Evolutionary conservation across 2,113 vertebrate genomes (phyloP).

Genomic region (Willisornis vidua): DNA sequence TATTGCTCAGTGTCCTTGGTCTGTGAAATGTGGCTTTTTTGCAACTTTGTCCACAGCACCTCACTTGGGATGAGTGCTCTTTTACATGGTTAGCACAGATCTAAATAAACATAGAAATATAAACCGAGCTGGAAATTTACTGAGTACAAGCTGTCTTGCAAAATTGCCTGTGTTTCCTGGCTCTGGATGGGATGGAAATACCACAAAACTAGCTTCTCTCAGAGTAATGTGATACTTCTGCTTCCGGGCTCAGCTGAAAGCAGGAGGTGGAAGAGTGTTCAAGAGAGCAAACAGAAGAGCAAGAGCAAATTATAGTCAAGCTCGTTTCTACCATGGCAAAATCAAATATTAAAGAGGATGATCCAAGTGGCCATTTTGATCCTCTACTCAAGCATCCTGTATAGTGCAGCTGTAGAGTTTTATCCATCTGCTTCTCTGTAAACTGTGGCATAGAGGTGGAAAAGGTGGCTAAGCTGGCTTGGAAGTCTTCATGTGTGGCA

Average conservation of each 20-base stretch:
- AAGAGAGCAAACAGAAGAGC: background rate
- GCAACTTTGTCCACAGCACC: background rate
- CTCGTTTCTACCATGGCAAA: background rate
- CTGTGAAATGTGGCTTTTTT: background rate
- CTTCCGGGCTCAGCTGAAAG: slow-evolving; percentile 24
- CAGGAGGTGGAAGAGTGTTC: background rate
- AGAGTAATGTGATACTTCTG: slow-evolving; percentile 46
- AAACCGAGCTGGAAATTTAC: slow-evolving; percentile 63
- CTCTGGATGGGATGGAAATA: slow-evolving; percentile 56
- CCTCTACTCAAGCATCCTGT: background rate
- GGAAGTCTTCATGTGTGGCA: background rate
- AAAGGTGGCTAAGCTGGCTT: background rate
- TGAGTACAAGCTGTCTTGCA: slow-evolving; percentile 58
- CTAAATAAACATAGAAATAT: slow-evolving; percentile 51
- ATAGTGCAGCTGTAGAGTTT: background rate
- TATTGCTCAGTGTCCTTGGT: background rate
- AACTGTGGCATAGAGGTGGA: background rate
- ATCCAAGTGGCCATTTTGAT: background rate
- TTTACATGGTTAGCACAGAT: slow-evolving; percentile 8
- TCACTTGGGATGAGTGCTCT: slow-evolving; percentile 8
- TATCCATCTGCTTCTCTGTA: background rate
- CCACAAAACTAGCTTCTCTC: slow-evolving; percentile 37
- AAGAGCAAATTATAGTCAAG: background rate
- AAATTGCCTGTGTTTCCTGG: slow-evolving; percentile 60
- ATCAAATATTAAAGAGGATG: background rate